Base-by-base conservation (phyloP, 2,888 invertebrate genomes). In the Hipparchia semele region DNA sequence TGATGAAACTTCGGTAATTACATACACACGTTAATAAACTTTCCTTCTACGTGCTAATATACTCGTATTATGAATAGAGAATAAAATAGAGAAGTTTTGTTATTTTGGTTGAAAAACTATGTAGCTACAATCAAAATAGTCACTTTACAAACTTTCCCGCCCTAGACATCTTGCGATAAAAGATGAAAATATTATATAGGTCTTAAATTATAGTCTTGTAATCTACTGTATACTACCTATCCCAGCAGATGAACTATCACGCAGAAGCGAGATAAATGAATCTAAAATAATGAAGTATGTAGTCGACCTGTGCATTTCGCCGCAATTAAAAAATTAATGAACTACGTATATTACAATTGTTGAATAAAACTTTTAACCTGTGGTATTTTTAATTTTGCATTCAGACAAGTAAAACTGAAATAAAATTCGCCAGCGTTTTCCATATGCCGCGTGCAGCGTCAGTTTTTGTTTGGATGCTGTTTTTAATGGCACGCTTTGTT, bases 291-390 rank as follows among this genome's bases (percentile, higher is more conserved):
- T 59, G 58, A 62, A 71, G 68, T 66, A 51, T 12, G 68, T 59
- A 68, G 68, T 71, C 68, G 62, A 68, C 60, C 39, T 69, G 33
- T 70, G 58, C 62, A 61, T 61, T 69, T 58, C 53, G 62, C 56
- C 54, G 71, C 73, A 74, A 74, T 74, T 74, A 74, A 74, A 74
- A 74, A 71, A 74, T 67, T 71, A 74, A 74, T 72, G 74, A 70
- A 69, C 69, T 59, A 69, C 39, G 69, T 61, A 68, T 62, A 51
- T 67, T 72, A 69, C 71, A 69, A 71, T 71, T 60, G 68, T 71
- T 73, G 62, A 73, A 76, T 74, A 75, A 51, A 72, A 58, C 66
- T 54, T 66, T 68, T 39, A 39, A 71, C 70, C 70, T 56, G 65
- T 68, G 64, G 65, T 71, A 61, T 73, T 71, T 72, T 68, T 75